A percentile compares a stretch with the other conserved stretches of the same genome.
Conservation (phyloP, 1,140 invertebrate species). For the Tachypleus tridentatus region DNA sequence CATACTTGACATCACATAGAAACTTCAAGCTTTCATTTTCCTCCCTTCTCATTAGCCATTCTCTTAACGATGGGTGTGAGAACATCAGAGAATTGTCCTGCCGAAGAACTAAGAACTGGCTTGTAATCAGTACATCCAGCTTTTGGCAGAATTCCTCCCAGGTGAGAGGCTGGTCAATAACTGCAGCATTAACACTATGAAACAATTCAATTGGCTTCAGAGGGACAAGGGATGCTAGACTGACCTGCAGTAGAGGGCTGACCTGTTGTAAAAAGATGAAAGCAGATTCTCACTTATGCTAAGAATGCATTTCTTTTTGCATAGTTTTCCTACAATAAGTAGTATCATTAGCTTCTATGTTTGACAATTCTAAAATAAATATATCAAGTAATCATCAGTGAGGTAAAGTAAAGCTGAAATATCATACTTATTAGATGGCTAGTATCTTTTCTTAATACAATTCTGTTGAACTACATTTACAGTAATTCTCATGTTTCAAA, state of each 20-base stretch:
- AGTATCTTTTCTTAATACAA: too few relatives aligned
- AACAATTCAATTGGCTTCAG: conserved; percentile 81
- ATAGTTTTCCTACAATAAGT: too few relatives aligned
- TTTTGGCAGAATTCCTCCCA: conserved; percentile 80
- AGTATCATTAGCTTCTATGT: too few relatives aligned
- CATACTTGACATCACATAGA: conserved; percentile 47
- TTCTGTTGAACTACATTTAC: too few relatives aligned
- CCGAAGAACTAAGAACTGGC: conserved; percentile 73
- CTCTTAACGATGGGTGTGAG: conserved; percentile 90
- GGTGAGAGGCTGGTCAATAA: conserved; percentile 54
- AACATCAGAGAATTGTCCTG: conserved; percentile 91
- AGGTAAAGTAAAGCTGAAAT: too few relatives aligned
- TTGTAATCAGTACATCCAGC: conserved; percentile 52
- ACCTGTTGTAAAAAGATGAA: conserved; percentile 22
- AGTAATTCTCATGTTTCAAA: too few relatives aligned
- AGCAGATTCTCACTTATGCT: too few relatives aligned
- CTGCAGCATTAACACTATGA: conserved; percentile 79
- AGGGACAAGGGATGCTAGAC: conserved; percentile 78
- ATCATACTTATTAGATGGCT: too few relatives aligned
- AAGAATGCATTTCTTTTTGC: too few relatives aligned
- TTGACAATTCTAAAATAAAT: conserved; percentile 18
- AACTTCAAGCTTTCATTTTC: conserved; percentile 82
- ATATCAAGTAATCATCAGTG: not conserved
- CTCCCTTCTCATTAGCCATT: conserved; percentile 85
- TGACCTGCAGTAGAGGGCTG: conserved; percentile 62